These are phyloP conservation scores for Amblyjoppa fuscipennis DNA, from an alignment of 2,888 invertebrate species.

Conservation along the genomic window DNA sequence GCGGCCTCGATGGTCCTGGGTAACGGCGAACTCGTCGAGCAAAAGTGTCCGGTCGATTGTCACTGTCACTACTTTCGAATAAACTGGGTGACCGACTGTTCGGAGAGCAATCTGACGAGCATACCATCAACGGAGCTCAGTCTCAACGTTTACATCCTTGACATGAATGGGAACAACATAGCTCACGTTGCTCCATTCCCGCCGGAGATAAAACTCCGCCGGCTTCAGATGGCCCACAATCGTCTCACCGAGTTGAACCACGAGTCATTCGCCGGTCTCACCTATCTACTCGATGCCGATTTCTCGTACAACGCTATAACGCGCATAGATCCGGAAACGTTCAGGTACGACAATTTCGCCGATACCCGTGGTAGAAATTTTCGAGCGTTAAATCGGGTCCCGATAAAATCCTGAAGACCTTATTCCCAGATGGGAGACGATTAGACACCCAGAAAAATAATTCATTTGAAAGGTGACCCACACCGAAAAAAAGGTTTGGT, in stretches of 20 bases:
- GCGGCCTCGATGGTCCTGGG: constrained; percentile 79
- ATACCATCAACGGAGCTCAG: constrained; percentile 90
- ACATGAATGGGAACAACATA: constrained; percentile 90
- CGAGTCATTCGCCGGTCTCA: constrained; percentile 88
- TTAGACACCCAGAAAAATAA: no score
- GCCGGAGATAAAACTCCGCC: constrained; percentile 89
- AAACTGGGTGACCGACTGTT: constrained; percentile 92
- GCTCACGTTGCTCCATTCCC: constrained; percentile 88
- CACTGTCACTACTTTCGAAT: constrained; percentile 92
- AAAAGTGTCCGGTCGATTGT: constrained; percentile 91
- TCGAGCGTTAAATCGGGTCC: neutral
- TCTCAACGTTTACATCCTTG: constrained; percentile 90
- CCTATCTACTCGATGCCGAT: constrained; percentile 90
- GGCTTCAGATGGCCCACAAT: constrained; percentile 90
- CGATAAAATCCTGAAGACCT: neutral
- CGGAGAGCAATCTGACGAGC: constrained; percentile 90
- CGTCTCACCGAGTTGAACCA: constrained; percentile 87
- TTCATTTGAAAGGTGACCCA: no score
- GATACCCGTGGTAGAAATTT: neutral
- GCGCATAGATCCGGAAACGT: constrained; percentile 89
- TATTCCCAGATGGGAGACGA: neutral
- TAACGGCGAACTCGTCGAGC: constrained; percentile 89
- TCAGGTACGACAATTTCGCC: constrained; percentile 85
- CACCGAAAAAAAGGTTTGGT: no score
- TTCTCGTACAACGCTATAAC: constrained; percentile 89